Base-by-base conservation (phyloP, 1,140 invertebrate species). In the Zaprionus vittiger region DNA sequence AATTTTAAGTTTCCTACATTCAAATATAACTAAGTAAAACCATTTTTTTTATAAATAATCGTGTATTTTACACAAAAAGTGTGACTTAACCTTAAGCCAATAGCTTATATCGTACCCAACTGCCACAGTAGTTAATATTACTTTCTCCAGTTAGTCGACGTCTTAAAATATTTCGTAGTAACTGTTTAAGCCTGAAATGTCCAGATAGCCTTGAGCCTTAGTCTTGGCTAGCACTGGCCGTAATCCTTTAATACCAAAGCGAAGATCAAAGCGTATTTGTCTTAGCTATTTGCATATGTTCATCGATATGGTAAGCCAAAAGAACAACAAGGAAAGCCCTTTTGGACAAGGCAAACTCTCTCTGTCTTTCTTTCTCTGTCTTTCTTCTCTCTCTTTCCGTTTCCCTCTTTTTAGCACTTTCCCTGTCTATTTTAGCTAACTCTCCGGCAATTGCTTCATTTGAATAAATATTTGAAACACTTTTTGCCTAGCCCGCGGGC, bases 401-500 rank as follows among this genome's bases (percentile, higher is more conserved):
- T 0, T 4, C n/a, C 22, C 17, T 20, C 47, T 22, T 9, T 22
- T 20, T 44, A 0, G 5, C 5, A 20, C 47, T 24, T 2, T 52
- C 47, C n/a, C n/a, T 20, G 3, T 11, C n/a, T 49, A 7, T 6
- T 52, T 22, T 24, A 9, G 17, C n/a, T 20, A 49, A 49, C 47
- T 52, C 47, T 20, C 11, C 11, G 47, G 44, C 55, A 56, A 59
- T 41, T 68, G 68, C 65, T 56, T 57, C 57, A 63, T 74, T 74
- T 74, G 38, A 70, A 74, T 74, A 74, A 63, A 74, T 70, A 74
- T 74, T 74, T 70, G 37, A 74, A 70, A 74, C 52, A 38, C 47
- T 73, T 70, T 63, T 31, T 49, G 72, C 22, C 59, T 24, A 52
- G 38, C 59, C 66, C 47, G 22, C 41, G 59, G 66, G 28, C 59